Evolutionary conservation across 2,888 invertebrate species (phyloP).

Genomic region (Yponomeuta cagnagella): DNA sequence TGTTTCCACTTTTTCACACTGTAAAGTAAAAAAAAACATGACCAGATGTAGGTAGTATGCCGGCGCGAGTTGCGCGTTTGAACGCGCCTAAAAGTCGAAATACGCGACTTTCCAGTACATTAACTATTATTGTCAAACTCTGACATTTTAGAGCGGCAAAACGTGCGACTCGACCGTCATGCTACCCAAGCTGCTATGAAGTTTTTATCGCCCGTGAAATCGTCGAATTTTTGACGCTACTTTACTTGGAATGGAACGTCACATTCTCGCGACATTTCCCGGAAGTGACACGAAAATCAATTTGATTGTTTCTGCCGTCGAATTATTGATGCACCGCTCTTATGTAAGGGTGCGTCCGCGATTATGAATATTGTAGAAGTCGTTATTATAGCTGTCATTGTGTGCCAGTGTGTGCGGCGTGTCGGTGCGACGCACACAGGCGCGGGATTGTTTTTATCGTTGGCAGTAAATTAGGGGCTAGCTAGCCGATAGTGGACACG

Average conservation of each 20-base stretch:
- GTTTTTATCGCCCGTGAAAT: too few relatives aligned
- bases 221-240: too few relatives aligned
- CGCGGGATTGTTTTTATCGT: slow-evolving; percentile 64
- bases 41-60: too few relatives aligned
- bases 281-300: slow-evolving; percentile 26
- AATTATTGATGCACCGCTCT: slow-evolving; percentile 50
- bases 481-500: slow-evolving; percentile 53
- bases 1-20: slow-evolving; percentile 26
- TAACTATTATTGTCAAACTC: too few relatives aligned
- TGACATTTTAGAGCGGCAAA: too few relatives aligned
- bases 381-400: slow-evolving; percentile 30
- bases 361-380: slow-evolving; percentile 58
- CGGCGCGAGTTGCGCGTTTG: too few relatives aligned
- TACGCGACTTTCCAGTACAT: too few relatives aligned
- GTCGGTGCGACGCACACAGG: slow-evolving; percentile 41
- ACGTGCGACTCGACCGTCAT: too few relatives aligned
- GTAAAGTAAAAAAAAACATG: slow-evolving; percentile 11
- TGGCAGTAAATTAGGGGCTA: slow-evolving; percentile 63
- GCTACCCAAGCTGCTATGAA: too few relatives aligned
- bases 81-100: too few relatives aligned
- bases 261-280: too few relatives aligned
- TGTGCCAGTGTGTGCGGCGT: slow-evolving; percentile 20
- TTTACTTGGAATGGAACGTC: too few relatives aligned
- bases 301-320: slow-evolving; percentile 26
- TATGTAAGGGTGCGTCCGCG: slow-evolving; percentile 52